Evolutionary conservation across 2,888 invertebrate genomes (phyloP).

Genomic region (Copidosoma aretas): DNA sequence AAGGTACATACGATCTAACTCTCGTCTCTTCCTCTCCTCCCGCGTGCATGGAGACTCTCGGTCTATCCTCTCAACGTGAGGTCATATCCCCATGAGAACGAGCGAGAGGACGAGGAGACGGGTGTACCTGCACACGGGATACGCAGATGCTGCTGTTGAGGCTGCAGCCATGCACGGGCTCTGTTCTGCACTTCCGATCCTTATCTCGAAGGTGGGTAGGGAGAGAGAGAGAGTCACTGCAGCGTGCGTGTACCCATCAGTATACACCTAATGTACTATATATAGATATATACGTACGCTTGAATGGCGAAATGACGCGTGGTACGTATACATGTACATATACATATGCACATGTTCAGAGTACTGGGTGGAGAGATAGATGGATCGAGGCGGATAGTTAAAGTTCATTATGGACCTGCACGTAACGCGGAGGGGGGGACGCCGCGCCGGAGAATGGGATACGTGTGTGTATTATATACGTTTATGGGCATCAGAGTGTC

Average conservation of each 20-base stretch:
- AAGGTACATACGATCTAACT: no score
- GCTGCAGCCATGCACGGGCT: neutral
- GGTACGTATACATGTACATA: no score
- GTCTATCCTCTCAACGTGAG: no score
- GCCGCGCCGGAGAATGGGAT: neutral
- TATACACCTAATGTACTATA: no score
- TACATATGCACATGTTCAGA: no score
- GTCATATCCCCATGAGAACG: no score
- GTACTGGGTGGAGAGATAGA: neutral
- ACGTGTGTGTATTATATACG: neutral
- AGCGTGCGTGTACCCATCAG: no score
- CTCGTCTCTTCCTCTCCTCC: neutral
- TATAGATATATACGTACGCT: no score
- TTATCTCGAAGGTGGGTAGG: slow-evolving; percentile 40
- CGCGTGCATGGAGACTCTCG: neutral
- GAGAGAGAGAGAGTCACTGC: slow-evolving; percentile 12
- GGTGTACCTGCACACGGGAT: neutral
- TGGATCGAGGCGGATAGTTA: slow-evolving; percentile 29
- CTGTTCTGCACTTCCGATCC: slow-evolving; percentile 36
- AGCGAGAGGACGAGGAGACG: no score
- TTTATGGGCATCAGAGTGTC: no score
- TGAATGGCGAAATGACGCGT: no score
- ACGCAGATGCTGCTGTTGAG: neutral
- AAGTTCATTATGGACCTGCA: slow-evolving; percentile 24
- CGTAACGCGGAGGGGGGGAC: neutral